Base-by-base conservation (phyloP, 92 coral and sea anemone species). In the Porites divaricata region DNA sequence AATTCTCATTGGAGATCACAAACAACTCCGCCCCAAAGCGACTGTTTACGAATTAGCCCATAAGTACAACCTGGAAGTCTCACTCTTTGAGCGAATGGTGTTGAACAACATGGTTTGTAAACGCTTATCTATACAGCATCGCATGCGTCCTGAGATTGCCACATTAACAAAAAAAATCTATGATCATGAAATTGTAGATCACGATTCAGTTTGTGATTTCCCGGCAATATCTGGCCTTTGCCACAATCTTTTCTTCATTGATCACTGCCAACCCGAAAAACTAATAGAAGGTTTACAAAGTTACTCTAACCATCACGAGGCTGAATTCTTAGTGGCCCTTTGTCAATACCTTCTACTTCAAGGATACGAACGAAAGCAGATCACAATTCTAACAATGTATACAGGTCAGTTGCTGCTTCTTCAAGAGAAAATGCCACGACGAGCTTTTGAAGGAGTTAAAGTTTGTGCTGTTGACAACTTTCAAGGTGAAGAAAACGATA, bases 1-100 rank as follows among this genome's bases (percentile, higher is more conserved):
- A 0, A 95, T 95, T n/a, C 84, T 95, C 17, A 95, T 95, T 50
- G 98, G 98, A 9, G 98, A 95, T 79, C 98, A 95, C 89, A 90
- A 95, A 49, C 98, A 95, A 66, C 91, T 95, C 24, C 88, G 95
- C 35, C 98, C 98, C 19, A 95, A 95, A 62, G 95, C 98, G 1
- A 84, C 95, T 6, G 92, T 90, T 5, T 84, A 85, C 75, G 89
- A 92, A 26, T 88, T 95, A 17, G 92, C 98, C 4, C 86, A 63
- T 45, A 76, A 81, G 51, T 89, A 88, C 82, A 91, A 91, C 77
- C 81, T 91, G 63, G 91, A 75, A 20, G 86, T 91, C n/a, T 91
- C 95, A 2, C 83, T 92, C 19, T 92, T 92, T 78, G 95, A 92
- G 59, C 89, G 95, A 54, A 89, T 92, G 91, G 90, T 92, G 1